Conservation (phyloP, 2,888 invertebrate genomes). For the Aphidoletes aphidimyza region DNA sequence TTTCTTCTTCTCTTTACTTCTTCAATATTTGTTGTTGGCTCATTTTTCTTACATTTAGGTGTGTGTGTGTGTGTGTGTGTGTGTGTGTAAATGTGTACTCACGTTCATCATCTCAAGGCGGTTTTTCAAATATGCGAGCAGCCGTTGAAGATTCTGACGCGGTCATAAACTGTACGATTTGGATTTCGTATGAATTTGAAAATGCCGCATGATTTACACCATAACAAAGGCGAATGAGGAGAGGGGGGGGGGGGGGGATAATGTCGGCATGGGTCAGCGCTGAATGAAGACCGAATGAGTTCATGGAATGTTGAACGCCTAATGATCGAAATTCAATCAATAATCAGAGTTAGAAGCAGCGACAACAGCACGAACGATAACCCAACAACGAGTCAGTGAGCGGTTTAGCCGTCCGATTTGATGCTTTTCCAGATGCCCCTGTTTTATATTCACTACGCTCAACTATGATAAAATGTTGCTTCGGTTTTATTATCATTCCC, state of each 20-base stretch:
- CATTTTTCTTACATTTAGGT: background rate
- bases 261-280: background rate
- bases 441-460: constrained; percentile 13
- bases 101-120: too few relatives aligned
- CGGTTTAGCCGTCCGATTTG: background rate
- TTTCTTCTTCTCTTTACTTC: background rate
- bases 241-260: background rate
- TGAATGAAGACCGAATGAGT: background rate
- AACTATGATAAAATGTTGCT: constrained; percentile 6
- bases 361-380: too few relatives aligned
- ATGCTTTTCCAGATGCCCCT: background rate
- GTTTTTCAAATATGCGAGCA: background rate
- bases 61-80: background rate
- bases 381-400: too few relatives aligned
- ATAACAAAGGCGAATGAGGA: background rate
- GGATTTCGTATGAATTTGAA: constrained; percentile 26
- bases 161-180: background rate
- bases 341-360: background rate
- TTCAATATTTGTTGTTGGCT: background rate
- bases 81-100: too few relatives aligned
- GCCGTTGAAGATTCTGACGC: background rate
- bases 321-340: constrained; percentile 52
- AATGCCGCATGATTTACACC: constrained; percentile 24
- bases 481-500: constrained; percentile 1
- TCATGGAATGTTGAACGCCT: constrained; percentile 51